phyloP scores from a whole-genome alignment of 2,888 invertebrate species.

The Lycaena phlaeas region DNA sequence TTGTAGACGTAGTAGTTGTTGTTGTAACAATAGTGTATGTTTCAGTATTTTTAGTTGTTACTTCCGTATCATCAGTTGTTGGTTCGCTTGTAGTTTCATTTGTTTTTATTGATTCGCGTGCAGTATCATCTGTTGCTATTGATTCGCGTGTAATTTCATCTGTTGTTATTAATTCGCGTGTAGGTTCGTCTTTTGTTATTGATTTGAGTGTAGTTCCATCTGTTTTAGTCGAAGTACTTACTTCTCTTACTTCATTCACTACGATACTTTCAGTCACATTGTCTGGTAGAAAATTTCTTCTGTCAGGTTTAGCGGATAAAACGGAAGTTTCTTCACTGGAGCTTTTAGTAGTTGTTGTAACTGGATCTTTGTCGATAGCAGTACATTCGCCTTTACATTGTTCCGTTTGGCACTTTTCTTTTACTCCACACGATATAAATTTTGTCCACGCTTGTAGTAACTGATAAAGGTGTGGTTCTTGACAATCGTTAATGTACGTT shows the following conservation, averaged over 20 bases:
- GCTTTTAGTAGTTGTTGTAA: slow-evolving; percentile 8
- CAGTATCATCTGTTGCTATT: slow-evolving; percentile 2
- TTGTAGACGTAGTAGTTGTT: no score
- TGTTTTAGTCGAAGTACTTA: not conserved
- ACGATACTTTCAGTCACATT: not conserved
- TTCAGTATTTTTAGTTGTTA: slow-evolving; percentile 2
- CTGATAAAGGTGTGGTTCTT: slow-evolving; percentile 50
- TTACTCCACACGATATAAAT: slow-evolving; percentile 43
- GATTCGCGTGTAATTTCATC: not conserved
- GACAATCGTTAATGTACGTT: slow-evolving; percentile 51
- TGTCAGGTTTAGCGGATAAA: no score
- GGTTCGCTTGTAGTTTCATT: slow-evolving; percentile 11
- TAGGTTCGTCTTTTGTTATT: slow-evolving; percentile 3
- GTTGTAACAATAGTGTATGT: no score
- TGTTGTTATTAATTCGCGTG: slow-evolving; percentile 8
- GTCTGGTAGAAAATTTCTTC: not conserved
- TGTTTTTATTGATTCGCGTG: not conserved
- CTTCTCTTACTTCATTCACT: not conserved
- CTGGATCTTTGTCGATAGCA: slow-evolving; percentile 39
- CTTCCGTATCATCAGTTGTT: slow-evolving; percentile 8
- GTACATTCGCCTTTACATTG: slow-evolving; percentile 37
- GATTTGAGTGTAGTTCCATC: not conserved
- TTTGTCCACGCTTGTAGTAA: slow-evolving; percentile 40
- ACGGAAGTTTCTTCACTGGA: no score
- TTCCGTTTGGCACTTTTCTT: slow-evolving; percentile 39